phyloP scores from a whole-genome alignment of 2,888 invertebrate species.

The Melanophora roralis region DNA sequence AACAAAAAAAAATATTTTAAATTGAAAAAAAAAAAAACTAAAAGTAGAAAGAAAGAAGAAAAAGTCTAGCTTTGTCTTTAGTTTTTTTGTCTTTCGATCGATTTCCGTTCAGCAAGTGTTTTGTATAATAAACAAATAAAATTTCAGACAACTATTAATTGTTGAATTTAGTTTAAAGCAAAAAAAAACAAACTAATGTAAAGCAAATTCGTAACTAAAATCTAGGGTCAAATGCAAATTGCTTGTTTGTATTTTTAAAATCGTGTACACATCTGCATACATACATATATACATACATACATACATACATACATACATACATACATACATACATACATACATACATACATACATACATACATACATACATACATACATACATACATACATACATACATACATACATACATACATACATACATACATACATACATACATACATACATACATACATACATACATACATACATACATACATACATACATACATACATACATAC shows the following conservation, averaged over 20 bases:
- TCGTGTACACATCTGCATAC: neutral
- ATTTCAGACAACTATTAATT: neutral
- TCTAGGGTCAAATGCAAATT: neutral
- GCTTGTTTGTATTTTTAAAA: too few species aligned
- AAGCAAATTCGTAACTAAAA: neutral
- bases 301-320: neutral
- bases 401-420: too few species aligned
- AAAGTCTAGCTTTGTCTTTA: slow-evolving; percentile 7
- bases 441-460: too few species aligned
- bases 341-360: neutral
- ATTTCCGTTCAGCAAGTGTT: slow-evolving; percentile 60
- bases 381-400: too few species aligned
- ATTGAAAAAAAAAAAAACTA: slow-evolving; percentile 17
- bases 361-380: neutral
- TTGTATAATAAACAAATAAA: neutral
- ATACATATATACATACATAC: neutral
- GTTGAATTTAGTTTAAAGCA: slow-evolving; percentile 25
- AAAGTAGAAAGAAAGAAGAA: slow-evolving; percentile 29
- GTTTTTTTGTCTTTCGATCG: neutral
- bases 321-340: neutral
- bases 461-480: too few species aligned
- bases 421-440: too few species aligned
- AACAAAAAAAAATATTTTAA: slow-evolving; percentile 14
- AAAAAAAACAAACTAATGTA: neutral
- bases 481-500: too few species aligned